Evolutionary conservation across 2,888 invertebrate species (phyloP).

Genomic region (Mythimna vitellina): DNA sequence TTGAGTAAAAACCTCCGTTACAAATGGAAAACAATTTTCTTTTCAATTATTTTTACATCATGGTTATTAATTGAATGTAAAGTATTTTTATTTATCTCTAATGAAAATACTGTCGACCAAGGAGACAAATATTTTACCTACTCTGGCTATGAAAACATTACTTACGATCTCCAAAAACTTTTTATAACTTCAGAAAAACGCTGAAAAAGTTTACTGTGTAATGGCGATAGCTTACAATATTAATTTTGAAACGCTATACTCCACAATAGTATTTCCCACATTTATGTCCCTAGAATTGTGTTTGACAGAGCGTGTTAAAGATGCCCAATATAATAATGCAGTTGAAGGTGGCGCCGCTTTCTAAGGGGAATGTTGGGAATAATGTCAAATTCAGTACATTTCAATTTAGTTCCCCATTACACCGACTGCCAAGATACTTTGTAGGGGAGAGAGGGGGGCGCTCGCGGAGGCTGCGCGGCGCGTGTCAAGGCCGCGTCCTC

Average conservation of each 20-base stretch:
- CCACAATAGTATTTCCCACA: not conserved
- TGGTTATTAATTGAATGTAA: not conserved
- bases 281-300: constrained; percentile 8
- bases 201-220: not conserved
- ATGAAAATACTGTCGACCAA: not conserved
- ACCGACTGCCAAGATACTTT: constrained; percentile 32
- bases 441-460: constrained; percentile 23
- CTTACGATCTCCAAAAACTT: not conserved
- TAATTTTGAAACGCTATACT: not conserved
- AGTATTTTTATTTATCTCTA: not conserved
- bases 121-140: not conserved
- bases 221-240: not conserved
- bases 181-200: constrained; percentile 3
- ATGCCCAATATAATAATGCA: constrained; percentile 5
- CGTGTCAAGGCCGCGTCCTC: constrained; percentile 88
- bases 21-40: constrained; percentile 2
- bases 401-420: constrained; percentile 37
- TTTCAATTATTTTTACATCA: not conserved
- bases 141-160: not conserved
- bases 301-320: not conserved
- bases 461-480: constrained; percentile 82
- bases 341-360: constrained; percentile 19
- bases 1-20: not conserved
- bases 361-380: constrained; percentile 14
- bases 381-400: constrained; percentile 38